phyloP scores from a whole-genome alignment of 2,888 invertebrate species.

The Abscondita cerata region DNA sequence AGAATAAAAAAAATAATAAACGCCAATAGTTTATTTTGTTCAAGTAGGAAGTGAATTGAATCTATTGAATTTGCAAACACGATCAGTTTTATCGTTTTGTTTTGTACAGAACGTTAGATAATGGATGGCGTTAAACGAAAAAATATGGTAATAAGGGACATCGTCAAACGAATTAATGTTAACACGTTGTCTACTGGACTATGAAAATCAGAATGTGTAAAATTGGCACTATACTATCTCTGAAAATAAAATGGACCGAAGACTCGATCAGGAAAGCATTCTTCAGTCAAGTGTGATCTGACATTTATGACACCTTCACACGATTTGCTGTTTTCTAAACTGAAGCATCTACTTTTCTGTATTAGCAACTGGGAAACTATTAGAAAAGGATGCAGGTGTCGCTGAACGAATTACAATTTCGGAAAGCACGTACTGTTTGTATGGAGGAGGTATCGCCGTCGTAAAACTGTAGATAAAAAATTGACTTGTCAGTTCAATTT shows the following conservation, averaged over 20 bases:
- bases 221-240: slow-evolving; percentile 27
- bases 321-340: slow-evolving; percentile 9
- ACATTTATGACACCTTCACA: slow-evolving; percentile 30
- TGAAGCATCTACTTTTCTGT: slow-evolving; percentile 1
- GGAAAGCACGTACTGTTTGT: slow-evolving; percentile 23
- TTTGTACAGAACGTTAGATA: too few relatives aligned
- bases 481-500: slow-evolving; percentile 20
- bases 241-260: slow-evolving; percentile 30
- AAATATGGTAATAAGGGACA: too few relatives aligned
- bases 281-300: slow-evolving; percentile 34
- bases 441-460: slow-evolving; percentile 4
- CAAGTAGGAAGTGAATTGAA: too few relatives aligned
- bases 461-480: slow-evolving; percentile 17
- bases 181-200: slow-evolving; percentile 26
- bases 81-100: too few relatives aligned
- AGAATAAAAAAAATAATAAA: too few relatives aligned
- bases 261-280: slow-evolving; percentile 30
- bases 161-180: slow-evolving; percentile 16
- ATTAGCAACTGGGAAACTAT: neutral
- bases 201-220: slow-evolving; percentile 32
- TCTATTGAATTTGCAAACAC: too few relatives aligned
- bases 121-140: too few relatives aligned
- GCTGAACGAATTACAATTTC: neutral
- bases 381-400: neutral
- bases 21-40: too few relatives aligned